A percentile compares a stretch with the other conserved stretches of the same genome.
phyloP scores from a whole-genome alignment of 2,113 vertebrate species.

The Athene noctua region DNA sequence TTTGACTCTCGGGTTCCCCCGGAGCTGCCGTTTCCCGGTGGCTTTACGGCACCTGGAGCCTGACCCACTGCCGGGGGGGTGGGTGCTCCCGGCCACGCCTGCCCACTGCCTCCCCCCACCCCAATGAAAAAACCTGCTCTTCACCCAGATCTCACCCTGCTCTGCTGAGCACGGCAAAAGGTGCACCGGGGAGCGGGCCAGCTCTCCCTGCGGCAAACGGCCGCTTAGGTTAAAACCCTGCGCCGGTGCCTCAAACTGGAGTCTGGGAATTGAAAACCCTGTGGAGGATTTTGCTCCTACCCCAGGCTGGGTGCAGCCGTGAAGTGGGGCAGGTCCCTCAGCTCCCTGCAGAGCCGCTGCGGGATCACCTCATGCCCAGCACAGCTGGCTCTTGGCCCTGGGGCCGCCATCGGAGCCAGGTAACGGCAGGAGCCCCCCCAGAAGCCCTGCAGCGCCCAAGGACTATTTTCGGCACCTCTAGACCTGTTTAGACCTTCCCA shows the following conservation, averaged over 20 bases:
- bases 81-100: rapidly evolving
- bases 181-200: not conserved
- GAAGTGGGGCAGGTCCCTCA: not conserved
- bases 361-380: not conserved
- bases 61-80: not conserved
- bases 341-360: not conserved
- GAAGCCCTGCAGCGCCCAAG: not conserved
- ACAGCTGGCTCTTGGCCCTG: not conserved
- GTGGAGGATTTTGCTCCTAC: not conserved
- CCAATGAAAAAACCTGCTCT: not conserved
- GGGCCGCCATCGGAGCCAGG: not conserved
- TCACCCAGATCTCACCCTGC: not conserved
- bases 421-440: not conserved
- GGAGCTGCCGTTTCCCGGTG: rapidly evolving
- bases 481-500: not conserved
- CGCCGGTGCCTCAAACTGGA: not conserved
- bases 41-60: not conserved
- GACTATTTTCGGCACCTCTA: not conserved
- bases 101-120: not conserved
- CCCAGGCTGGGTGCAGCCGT: not conserved
- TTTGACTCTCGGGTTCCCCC: rapidly evolving
- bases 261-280: not conserved
- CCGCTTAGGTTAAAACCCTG: not conserved
- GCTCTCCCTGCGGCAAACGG: not conserved
- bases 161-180: not conserved